Evolutionary conservation across 2,797 vertebrate genomes (phyloP).

Genomic region (Gorsachius magnificus): DNA sequence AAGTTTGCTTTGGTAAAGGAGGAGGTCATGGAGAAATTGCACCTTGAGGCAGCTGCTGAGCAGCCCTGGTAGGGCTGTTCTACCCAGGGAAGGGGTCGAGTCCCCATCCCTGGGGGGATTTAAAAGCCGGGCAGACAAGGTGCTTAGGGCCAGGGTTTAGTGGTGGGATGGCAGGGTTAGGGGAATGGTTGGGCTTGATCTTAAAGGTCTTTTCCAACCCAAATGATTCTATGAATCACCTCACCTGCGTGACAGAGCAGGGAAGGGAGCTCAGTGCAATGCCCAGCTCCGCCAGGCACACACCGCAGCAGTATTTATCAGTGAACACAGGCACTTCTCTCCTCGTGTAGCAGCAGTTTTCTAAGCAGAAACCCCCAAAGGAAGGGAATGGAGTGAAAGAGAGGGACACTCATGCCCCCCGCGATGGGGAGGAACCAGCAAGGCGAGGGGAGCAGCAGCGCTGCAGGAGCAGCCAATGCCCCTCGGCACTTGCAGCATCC

Average conservation of each 20-base stretch:
- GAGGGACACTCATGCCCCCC: accelerated
- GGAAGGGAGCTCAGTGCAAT: background rate
- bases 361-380: background rate
- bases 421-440: accelerated
- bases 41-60: accelerated
- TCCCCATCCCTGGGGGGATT: no score
- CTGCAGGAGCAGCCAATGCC: background rate
- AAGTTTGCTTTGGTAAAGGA: background rate
- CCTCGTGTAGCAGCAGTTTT: background rate
- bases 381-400: background rate
- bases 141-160: no score
- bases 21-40: background rate
- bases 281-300: background rate
- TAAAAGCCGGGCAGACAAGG: no score
- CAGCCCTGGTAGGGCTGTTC: accelerated
- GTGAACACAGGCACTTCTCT: accelerated
- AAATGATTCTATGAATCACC: background rate
- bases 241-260: background rate
- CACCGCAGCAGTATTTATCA: accelerated
- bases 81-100: no score
- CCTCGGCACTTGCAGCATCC: background rate
- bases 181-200: no score
- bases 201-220: no score
- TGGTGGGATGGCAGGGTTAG: no score
- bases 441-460: background rate